These are phyloP conservation scores for Apteryx owenii DNA, from an alignment of 2,113 vertebrate species.

Conservation along the genomic window DNA sequence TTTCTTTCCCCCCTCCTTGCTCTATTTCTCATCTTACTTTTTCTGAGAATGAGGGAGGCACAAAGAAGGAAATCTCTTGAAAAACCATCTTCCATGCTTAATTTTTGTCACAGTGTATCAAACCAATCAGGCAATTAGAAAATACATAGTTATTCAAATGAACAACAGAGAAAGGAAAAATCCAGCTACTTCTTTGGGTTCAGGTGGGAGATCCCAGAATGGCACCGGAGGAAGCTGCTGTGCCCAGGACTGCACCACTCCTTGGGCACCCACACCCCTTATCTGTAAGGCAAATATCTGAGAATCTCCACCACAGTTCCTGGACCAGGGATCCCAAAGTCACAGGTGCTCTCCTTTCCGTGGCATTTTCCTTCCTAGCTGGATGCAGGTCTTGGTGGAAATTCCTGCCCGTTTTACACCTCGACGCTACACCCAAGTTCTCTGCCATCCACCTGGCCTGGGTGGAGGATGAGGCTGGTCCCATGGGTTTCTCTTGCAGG, in stretches of 20 bases:
- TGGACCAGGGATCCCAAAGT: background rate
- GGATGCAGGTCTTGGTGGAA: background rate
- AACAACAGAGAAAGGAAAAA: background rate
- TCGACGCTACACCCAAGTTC: background rate
- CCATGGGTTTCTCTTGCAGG: fast-evolving
- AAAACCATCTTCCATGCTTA: background rate
- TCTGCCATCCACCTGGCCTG: background rate
- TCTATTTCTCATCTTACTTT: too few relatives aligned
- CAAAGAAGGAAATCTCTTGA: background rate
- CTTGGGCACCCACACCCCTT: background rate
- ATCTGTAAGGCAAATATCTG: background rate
- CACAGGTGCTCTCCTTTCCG: background rate
- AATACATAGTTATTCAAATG: too few relatives aligned
- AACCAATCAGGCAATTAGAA: too few relatives aligned
- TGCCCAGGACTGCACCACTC: background rate
- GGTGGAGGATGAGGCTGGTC: fast-evolving
- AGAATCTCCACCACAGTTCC: background rate
- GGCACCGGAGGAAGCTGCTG: background rate
- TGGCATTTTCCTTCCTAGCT: background rate
- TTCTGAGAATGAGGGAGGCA: too few relatives aligned
- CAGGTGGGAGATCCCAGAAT: background rate
- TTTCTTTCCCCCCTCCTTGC: too few relatives aligned
- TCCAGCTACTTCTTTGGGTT: background rate
- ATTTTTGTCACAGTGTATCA: too few relatives aligned
- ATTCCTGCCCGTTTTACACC: background rate